phyloP scores from a whole-genome alignment of 2,888 invertebrate species.

The Dicyrtoma fusca region DNA sequence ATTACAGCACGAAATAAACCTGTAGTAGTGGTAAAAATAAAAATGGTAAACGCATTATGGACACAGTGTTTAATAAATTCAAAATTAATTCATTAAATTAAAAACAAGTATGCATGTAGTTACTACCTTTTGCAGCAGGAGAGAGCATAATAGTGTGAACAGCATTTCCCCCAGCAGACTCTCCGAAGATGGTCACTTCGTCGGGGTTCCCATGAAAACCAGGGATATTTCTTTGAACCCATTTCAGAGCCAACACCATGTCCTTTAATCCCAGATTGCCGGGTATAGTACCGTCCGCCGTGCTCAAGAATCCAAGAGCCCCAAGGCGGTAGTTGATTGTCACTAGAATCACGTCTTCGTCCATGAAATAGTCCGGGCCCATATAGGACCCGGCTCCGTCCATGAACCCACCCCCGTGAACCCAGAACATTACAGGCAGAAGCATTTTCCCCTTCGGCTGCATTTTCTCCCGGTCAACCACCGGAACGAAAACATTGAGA shows the following conservation, averaged over 20 bases:
- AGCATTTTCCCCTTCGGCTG: not conserved
- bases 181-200: slow-evolving; percentile 24
- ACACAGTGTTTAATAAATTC: not conserved
- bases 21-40: too few relatives aligned
- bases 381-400: not conserved
- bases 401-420: slow-evolving; percentile 22
- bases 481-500: slow-evolving; percentile 25
- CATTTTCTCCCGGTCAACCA: not conserved
- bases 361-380: slow-evolving; percentile 27
- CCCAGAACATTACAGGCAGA: slow-evolving; percentile 26
- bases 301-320: slow-evolving; percentile 25
- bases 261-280: slow-evolving; percentile 25
- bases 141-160: slow-evolving; percentile 23
- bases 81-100: not conserved
- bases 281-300: not conserved
- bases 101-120: not conserved
- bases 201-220: slow-evolving; percentile 15
- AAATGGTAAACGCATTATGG: too few relatives aligned
- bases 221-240: slow-evolving; percentile 22
- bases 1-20: slow-evolving; percentile 21
- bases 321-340: slow-evolving; percentile 30
- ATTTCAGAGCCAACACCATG: slow-evolving; percentile 20
- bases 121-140: slow-evolving; percentile 26
- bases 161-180: slow-evolving; percentile 23
- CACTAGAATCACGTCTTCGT: slow-evolving; percentile 26